These are phyloP conservation scores for Netelia virgata DNA, from an alignment of 2,888 invertebrate species.

Conservation along the genomic window DNA sequence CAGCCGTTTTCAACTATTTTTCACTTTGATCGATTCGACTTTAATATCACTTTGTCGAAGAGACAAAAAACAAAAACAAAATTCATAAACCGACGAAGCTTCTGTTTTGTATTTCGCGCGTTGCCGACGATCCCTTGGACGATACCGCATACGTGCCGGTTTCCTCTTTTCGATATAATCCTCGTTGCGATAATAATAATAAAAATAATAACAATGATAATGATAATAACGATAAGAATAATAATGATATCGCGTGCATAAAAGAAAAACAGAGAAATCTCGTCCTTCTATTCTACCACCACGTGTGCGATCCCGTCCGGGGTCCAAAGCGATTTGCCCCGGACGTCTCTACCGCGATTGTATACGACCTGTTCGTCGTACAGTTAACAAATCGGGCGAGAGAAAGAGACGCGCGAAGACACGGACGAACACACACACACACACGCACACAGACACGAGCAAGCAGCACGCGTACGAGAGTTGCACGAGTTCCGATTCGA, in stretches of 20 bases:
- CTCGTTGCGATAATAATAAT: neutral
- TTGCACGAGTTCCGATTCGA: conserved; percentile 76
- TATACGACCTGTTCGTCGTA: conserved; percentile 69
- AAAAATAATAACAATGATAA: neutral
- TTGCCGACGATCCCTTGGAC: neutral
- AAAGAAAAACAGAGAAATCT: neutral
- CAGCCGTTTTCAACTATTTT: neutral
- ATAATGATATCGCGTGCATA: conserved; percentile 1
- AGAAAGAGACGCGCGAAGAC: conserved; percentile 1
- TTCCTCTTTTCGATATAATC: neutral
- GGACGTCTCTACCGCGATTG: conserved; percentile 72
- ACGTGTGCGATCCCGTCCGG: conserved; percentile 72
- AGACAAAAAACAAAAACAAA: no score
- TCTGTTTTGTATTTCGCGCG: neutral
- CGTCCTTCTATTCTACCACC: conserved; percentile 23
- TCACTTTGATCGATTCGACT: neutral
- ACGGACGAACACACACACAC: neutral
- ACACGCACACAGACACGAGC: neutral
- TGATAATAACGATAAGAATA: neutral
- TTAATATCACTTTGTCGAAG: neutral
- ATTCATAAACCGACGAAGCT: neutral
- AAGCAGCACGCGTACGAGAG: conserved; percentile 65
- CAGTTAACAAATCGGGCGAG: conserved; percentile 63
- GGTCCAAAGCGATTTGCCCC: conserved; percentile 74
- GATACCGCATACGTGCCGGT: neutral